A percentile compares a stretch with the other conserved stretches of the same genome.
These are phyloP conservation scores for Phanerotoma sp. DNA, from an alignment of 2,888 invertebrate genomes.

Conservation along the genomic window DNA sequence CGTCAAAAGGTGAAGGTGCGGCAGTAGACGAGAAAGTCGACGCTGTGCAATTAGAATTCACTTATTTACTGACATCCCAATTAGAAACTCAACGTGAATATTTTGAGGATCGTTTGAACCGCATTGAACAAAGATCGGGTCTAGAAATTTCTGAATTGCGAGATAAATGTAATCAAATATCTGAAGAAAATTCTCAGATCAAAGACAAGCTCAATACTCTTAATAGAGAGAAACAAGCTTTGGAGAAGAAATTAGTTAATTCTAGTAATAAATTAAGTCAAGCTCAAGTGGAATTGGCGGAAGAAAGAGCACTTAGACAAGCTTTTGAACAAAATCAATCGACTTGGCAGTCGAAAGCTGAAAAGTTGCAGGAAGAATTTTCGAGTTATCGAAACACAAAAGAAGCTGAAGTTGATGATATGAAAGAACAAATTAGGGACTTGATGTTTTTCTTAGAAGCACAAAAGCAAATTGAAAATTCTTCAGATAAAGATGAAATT, in stretches of 20 bases:
- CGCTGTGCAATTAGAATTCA: constrained; percentile 94
- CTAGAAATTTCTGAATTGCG: constrained; percentile 63
- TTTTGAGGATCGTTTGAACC: constrained; percentile 78
- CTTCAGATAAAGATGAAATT: constrained; percentile 63
- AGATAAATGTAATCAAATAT: constrained; percentile 59
- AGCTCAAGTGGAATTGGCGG: constrained; percentile 71
- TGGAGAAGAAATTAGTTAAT: constrained; percentile 72
- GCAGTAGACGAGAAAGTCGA: constrained; percentile 83
- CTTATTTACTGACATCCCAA: constrained; percentile 92
- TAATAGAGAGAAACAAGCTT: constrained; percentile 66
- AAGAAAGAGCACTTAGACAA: constrained; percentile 83
- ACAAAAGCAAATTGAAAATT: constrained; percentile 66
- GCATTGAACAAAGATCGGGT: constrained; percentile 55
- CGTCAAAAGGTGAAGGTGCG: constrained; percentile 60
- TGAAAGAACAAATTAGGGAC: constrained; percentile 92
- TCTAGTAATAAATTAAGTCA: constrained; percentile 68
- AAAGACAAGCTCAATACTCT: constrained; percentile 61
- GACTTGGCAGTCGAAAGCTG: constrained; percentile 67
- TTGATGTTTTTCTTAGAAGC: constrained; percentile 97
- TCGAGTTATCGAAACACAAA: constrained; percentile 56
- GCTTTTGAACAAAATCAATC: constrained; percentile 75
- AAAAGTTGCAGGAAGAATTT: constrained; percentile 48
- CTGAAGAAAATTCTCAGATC: constrained; percentile 57
- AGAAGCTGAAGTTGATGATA: constrained; percentile 72
- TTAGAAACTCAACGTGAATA: constrained; percentile 90